phyloP scores from a whole-genome alignment of 2,113 vertebrate species.

The Cyprinodon variegatus region DNA sequence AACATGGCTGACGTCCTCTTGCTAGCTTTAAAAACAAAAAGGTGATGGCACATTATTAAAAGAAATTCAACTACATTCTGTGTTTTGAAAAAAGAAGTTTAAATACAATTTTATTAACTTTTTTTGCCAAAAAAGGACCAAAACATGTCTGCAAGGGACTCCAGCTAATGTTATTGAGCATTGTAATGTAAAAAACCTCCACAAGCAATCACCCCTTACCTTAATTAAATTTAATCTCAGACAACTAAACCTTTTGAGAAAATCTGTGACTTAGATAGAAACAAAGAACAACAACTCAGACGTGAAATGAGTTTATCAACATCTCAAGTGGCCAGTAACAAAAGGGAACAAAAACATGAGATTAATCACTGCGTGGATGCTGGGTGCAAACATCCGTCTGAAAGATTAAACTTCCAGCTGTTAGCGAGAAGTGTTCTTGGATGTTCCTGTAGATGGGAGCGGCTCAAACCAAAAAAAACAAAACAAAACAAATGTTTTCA shows the following conservation, averaged over 20 bases:
- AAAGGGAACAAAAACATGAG: background rate
- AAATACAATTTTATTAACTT: background rate
- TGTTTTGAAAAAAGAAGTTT: background rate
- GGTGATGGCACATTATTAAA: background rate
- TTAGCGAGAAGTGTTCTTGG: slow-evolving; percentile 7
- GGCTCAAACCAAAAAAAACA: slow-evolving; percentile 8
- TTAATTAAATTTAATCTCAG: background rate
- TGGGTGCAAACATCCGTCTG: background rate
- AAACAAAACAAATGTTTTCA: slow-evolving; percentile 11
- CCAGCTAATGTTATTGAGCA: background rate
- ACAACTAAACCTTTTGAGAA: background rate
- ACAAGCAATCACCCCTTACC: background rate
- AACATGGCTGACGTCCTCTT: background rate
- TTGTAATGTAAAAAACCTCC: background rate
- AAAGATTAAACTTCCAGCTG: background rate
- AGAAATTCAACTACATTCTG: background rate
- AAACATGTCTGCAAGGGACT: background rate
- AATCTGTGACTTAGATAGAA: background rate
- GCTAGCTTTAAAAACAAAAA: background rate
- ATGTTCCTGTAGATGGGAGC: slow-evolving; percentile 7
- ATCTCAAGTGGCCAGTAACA: slow-evolving; percentile 62
- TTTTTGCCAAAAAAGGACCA: background rate
- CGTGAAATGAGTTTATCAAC: background rate
- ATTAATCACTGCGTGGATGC: background rate
- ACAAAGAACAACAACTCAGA: background rate